Conservation (phyloP, 1,140 invertebrate genomes). For the Triops longicaudatus region DNA sequence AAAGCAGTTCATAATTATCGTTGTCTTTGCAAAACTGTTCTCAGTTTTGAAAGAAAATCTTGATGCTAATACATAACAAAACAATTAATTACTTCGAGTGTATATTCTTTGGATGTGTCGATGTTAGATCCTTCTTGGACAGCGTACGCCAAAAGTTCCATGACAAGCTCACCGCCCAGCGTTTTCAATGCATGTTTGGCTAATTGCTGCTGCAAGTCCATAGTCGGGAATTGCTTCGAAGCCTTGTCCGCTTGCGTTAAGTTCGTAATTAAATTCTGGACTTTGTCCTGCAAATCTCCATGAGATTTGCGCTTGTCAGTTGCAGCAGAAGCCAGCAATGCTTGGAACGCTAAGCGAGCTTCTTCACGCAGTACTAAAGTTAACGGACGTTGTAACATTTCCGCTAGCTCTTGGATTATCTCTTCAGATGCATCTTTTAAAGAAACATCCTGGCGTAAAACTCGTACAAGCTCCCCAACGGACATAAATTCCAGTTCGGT, state of each 20-base stretch:
- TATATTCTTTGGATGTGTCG: constrained; percentile 35
- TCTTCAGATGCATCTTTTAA: constrained; percentile 45
- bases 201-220: constrained; percentile 52
- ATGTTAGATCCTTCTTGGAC: constrained; percentile 42
- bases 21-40: no score
- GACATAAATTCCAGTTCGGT: constrained; percentile 54
- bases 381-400: constrained; percentile 40
- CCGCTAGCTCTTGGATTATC: constrained; percentile 40
- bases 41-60: neutral
- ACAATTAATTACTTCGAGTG: constrained; percentile 40
- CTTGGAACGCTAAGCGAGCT: constrained; percentile 60
- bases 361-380: constrained; percentile 48
- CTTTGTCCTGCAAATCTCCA: constrained; percentile 67
- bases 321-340: constrained; percentile 55
- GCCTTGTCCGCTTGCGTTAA: constrained; percentile 64
- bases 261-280: constrained; percentile 33
- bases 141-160: constrained; percentile 53
- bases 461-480: constrained; percentile 55
- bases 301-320: constrained; percentile 63
- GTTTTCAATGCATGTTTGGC: constrained; percentile 75
- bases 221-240: constrained; percentile 55
- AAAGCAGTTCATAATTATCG: constrained; percentile 30
- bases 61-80: neutral
- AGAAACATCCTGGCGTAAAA: constrained; percentile 50
- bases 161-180: constrained; percentile 70